Conservation (phyloP, 1,140 invertebrate species). For the Oncopodura yosiiana region DNA sequence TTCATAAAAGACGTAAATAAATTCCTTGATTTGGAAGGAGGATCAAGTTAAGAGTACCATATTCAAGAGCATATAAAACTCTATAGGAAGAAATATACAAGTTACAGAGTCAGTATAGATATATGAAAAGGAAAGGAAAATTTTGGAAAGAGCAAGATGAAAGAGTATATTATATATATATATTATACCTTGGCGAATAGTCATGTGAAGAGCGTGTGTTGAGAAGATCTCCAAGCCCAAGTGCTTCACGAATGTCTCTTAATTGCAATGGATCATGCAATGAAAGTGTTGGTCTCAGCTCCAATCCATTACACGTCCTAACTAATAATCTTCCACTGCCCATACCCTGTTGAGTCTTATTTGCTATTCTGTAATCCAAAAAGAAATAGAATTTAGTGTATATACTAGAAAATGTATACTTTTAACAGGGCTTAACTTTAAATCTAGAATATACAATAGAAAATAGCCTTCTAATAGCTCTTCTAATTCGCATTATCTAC, state of each 20-base stretch:
- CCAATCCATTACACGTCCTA: constrained; percentile 68
- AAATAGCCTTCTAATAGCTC: too few relatives aligned
- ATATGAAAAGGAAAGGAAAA: constrained; percentile 10
- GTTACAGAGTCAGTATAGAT: background rate
- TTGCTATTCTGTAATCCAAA: constrained; percentile 24
- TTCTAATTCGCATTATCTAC: too few relatives aligned
- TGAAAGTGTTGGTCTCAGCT: constrained; percentile 53
- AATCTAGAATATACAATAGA: too few relatives aligned
- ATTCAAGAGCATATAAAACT: constrained; percentile 37
- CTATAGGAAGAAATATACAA: background rate
- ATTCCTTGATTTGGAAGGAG: too few relatives aligned
- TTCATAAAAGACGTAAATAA: too few relatives aligned
- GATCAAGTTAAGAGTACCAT: constrained; percentile 35
- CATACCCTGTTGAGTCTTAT: constrained; percentile 24
- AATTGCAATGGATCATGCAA: constrained; percentile 33
- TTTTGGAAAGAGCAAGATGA: background rate
- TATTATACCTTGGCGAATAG: constrained; percentile 36
- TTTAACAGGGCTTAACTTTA: too few relatives aligned
- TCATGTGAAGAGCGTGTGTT: constrained; percentile 28
- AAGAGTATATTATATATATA: too few relatives aligned
- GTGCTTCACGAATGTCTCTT: constrained; percentile 27
- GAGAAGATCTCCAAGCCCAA: constrained; percentile 29
- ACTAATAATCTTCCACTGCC: constrained; percentile 47
- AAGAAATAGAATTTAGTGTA: background rate
- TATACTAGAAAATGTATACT: too few relatives aligned